Conservation (phyloP, 2,113 vertebrate genomes). For the Scophthalmus maximus region DNA sequence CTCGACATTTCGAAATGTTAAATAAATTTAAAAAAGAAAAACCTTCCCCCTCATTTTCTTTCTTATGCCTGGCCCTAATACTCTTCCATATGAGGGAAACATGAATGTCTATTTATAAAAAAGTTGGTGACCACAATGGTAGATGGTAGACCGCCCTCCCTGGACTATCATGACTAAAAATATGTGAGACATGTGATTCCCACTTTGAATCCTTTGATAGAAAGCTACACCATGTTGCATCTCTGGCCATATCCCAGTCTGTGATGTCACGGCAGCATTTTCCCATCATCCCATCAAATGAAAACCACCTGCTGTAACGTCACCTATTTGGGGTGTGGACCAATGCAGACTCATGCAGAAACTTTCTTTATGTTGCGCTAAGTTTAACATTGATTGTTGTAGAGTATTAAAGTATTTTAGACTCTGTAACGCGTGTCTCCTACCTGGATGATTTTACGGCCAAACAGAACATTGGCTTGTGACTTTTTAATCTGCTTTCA, state of each 20-base stretch:
- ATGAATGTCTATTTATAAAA: too few species aligned
- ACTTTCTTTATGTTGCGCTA: background rate
- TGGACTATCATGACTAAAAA: background rate
- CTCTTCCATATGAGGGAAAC: too few species aligned
- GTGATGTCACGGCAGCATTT: conserved; percentile 43
- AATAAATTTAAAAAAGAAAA: too few species aligned
- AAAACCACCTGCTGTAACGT: conserved; percentile 27
- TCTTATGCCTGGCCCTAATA: too few species aligned
- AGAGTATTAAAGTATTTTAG: too few species aligned
- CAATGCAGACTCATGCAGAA: background rate
- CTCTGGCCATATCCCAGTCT: conserved; percentile 3
- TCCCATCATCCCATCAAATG: conserved; percentile 24
- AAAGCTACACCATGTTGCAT: conserved; percentile 5
- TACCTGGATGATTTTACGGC: background rate
- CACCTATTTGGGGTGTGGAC: background rate
- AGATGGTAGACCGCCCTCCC: background rate
- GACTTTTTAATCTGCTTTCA: background rate
- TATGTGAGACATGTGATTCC: conserved; percentile 1
- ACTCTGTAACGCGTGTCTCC: background rate
- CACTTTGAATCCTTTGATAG: background rate
- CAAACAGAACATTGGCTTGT: background rate
- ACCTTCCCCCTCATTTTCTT: too few species aligned
- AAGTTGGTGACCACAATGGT: background rate
- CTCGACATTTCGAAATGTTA: too few species aligned
- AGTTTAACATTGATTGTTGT: background rate